These are phyloP conservation scores for Elephas maximus DNA, from an alignment of 2,113 vertebrate species.

Conservation along the genomic window DNA sequence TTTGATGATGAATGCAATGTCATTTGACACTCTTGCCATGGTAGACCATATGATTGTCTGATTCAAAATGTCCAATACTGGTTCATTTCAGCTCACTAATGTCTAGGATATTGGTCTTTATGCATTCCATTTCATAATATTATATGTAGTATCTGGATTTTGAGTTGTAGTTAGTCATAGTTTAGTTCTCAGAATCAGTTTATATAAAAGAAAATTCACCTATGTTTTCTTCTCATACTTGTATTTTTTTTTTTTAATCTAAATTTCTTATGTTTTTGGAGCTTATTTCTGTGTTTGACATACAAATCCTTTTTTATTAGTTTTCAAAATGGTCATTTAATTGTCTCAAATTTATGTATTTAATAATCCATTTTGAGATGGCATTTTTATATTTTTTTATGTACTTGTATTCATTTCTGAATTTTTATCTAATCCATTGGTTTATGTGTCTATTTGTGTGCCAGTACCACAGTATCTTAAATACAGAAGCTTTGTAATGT, in stretches of 20 bases:
- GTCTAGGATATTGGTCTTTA: too few relatives aligned
- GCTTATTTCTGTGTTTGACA: neutral
- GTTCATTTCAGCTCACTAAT: too few relatives aligned
- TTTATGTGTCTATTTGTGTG: neutral
- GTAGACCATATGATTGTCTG: too few relatives aligned
- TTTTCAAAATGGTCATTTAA: neutral
- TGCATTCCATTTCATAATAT: too few relatives aligned
- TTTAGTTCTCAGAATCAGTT: neutral
- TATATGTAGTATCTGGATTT: neutral
- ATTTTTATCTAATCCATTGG: neutral
- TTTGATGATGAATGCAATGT: too few relatives aligned
- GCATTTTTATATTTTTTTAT: neutral
- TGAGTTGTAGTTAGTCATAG: neutral
- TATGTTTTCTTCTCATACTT: neutral
- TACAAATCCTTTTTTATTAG: neutral
- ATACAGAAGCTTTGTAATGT: neutral
- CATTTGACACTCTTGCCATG: too few relatives aligned
- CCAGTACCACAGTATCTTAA: neutral
- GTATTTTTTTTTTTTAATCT: neutral
- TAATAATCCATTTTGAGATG: neutral
- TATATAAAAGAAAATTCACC: neutral
- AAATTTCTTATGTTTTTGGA: neutral
- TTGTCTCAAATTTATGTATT: neutral
- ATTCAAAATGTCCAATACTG: too few relatives aligned
- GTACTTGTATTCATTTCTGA: neutral